phyloP scores from a whole-genome alignment of 2,113 vertebrate genomes.

The Bagarius yarrelli region DNA sequence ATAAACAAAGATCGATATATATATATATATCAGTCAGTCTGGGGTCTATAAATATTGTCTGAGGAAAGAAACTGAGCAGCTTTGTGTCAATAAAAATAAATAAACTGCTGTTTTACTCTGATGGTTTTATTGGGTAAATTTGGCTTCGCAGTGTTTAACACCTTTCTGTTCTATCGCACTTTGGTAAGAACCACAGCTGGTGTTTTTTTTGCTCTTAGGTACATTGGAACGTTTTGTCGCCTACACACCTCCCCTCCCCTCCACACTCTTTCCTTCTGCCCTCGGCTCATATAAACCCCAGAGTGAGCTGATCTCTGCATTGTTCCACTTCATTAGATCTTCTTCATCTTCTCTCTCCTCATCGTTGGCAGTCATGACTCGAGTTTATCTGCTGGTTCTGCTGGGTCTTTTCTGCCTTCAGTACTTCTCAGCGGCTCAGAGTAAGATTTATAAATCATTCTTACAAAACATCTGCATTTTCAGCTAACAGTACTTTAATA shows the following conservation, averaged over 20 bases:
- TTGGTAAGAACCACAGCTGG: background rate
- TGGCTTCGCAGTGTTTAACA: background rate
- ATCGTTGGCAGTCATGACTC: background rate
- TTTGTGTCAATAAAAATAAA: background rate
- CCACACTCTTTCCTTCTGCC: conserved; percentile 13
- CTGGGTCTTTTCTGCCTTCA: conserved; percentile 46
- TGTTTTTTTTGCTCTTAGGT: background rate
- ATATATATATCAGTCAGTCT: no score
- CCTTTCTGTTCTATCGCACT: background rate
- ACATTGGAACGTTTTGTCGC: conserved; percentile 51
- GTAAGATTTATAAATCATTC: no score
- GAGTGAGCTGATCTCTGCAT: background rate
- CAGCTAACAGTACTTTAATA: background rate
- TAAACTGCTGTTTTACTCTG: background rate
- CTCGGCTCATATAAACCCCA: background rate
- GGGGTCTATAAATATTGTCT: no score
- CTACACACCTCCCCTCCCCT: background rate
- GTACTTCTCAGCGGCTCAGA: background rate
- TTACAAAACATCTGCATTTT: background rate
- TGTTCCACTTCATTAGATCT: background rate
- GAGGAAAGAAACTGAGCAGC: no score
- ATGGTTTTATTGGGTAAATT: background rate
- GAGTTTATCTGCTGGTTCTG: conserved; percentile 53
- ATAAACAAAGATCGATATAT: no score
- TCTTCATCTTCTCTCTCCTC: background rate